Base-by-base conservation (phyloP, 2,113 vertebrate species). In the Astatoreochromis straeleni region DNA sequence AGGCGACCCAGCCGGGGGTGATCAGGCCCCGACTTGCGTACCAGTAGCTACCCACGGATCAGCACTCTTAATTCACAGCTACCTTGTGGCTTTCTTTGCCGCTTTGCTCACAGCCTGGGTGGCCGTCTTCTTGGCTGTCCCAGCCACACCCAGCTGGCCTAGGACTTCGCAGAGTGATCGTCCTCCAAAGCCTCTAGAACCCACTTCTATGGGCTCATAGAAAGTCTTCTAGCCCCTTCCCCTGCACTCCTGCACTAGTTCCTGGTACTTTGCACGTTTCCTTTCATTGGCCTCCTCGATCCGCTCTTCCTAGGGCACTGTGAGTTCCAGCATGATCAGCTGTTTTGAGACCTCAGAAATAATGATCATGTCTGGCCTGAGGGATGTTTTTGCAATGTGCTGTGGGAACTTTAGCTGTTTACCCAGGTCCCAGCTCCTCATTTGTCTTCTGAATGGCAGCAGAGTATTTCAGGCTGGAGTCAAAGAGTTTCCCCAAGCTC, bases 21-120 rank as follows among this genome's bases (percentile, higher is more conserved):
- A 57, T 57, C 24, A 57, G 4, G 24, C 7, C 54, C 7, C 3
- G 21, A 26, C 54, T 8, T 57, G 54, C 7, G 1, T 26, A 26
- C 12, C 54, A 57, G 54, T 57, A 57, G 21, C 12, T 57, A 26
- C 12, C 21, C 12, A 26, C 1, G 7, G 3, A 26, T 57, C 54
- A 57, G 54, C 21, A 4, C 54, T 55, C 54, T 55, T 14, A 14
- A 55, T 55, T 7, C 21, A 55, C 21, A 55, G 7, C 12, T 21
- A 55, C 54, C 21, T 14, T 26, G 7, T 26, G 21, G 54, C 21
- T 55, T 55, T 55, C 54, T 5, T 2, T 57, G 54, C 54, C 7
- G 3, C 54, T 14, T 57, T 0, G 2, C 2, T 57, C 12, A 57
- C 7, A 57, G 21, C 54, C 54, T 55, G 21, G 2, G 0, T 26